phyloP scores from a whole-genome alignment of 2,888 invertebrate species.

The Ecliptopera silaceata region DNA sequence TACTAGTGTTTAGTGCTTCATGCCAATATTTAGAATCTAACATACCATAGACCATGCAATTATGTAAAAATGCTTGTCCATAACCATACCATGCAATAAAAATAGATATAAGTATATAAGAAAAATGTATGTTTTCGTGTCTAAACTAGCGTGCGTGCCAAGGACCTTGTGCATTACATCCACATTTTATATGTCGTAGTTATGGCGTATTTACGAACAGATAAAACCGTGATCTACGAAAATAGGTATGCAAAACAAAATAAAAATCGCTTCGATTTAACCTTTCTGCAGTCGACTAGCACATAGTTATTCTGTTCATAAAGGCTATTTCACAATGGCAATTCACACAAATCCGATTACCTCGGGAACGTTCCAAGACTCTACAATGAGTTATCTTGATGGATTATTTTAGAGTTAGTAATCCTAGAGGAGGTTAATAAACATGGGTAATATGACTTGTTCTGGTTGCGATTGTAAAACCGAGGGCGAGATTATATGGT shows the following conservation, averaged over 20 bases:
- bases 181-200: constrained; percentile 55
- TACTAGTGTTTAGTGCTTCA: constrained; percentile 3
- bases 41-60: constrained; percentile 13
- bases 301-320: constrained; percentile 55
- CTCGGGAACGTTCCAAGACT: neutral
- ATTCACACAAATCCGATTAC: constrained; percentile 23
- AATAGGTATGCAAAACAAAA: constrained; percentile 45
- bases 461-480: constrained; percentile 48
- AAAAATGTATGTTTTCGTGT: constrained; percentile 11
- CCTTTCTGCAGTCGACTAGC: constrained; percentile 33
- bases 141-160: constrained; percentile 53
- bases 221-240: constrained; percentile 36
- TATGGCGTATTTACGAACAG: constrained; percentile 66
- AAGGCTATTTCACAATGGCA: constrained; percentile 39
- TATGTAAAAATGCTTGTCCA: neutral
- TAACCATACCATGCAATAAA: constrained; percentile 38
- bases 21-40: constrained; percentile 11
- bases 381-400: neutral
- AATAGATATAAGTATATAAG: neutral
- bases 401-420: constrained; percentile 6
- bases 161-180: constrained; percentile 57
- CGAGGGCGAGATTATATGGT: constrained; percentile 33
- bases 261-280: constrained; percentile 33
- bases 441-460: constrained; percentile 25
- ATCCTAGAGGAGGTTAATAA: constrained; percentile 13